phyloP scores from a whole-genome alignment of 2,113 vertebrate species.

The Thunnus thynnus region DNA sequence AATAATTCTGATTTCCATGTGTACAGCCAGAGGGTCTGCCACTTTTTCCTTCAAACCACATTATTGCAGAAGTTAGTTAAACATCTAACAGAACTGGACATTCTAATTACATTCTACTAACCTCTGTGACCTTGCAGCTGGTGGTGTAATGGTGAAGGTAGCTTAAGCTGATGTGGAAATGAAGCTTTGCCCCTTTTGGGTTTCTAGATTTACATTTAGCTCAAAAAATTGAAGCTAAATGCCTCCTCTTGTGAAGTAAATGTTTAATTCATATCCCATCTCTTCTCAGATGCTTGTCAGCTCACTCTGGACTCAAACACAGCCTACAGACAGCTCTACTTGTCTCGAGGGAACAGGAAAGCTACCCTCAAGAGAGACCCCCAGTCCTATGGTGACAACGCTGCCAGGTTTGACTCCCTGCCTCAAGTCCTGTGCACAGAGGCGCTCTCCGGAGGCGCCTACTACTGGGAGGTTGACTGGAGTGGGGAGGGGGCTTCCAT shows the following conservation, averaged over 20 bases:
- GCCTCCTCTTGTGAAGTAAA: conserved; percentile 13
- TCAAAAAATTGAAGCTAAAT: neutral
- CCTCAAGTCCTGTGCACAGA: conserved; percentile 87
- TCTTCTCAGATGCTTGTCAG: conserved; percentile 78
- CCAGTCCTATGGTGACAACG: conserved; percentile 78
- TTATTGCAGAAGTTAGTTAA: conserved; percentile 25
- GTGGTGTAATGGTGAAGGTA: conserved; percentile 25
- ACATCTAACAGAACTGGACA: conserved; percentile 26
- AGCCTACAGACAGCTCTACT: conserved; percentile 85
- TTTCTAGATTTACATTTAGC: conserved; percentile 38
- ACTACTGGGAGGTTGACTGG: conserved; percentile 89
- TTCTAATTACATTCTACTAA: conserved; percentile 23
- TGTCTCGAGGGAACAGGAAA: conserved; percentile 85
- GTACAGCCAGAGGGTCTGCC: conserved; percentile 65
- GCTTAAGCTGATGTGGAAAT: conserved; percentile 30
- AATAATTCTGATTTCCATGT: conserved; percentile 63
- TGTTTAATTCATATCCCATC: neutral
- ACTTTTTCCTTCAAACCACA: conserved; percentile 14
- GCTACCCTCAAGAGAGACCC: conserved; percentile 84
- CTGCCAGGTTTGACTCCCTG: conserved; percentile 84
- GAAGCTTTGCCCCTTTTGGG: neutral
- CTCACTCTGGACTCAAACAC: conserved; percentile 85
- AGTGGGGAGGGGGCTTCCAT: conserved; percentile 85
- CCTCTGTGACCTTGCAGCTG: conserved; percentile 23
- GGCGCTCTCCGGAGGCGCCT: conserved; percentile 84